A percentile compares a stretch with the other conserved stretches of the same genome.
Conservation (phyloP, 2,888 invertebrate species). For the Anarsia innoxiella region DNA sequence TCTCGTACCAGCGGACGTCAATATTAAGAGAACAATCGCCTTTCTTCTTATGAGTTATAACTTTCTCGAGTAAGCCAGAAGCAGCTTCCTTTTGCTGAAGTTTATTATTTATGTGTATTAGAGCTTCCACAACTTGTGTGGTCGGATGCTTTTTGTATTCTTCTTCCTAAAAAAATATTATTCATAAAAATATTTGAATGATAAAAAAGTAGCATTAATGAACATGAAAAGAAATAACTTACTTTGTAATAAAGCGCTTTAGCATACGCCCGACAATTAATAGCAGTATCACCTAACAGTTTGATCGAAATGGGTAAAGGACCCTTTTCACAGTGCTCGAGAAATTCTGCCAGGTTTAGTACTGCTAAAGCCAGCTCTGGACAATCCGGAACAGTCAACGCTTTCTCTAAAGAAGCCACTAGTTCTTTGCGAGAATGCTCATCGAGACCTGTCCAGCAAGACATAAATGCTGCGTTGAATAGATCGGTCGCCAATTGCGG, state of each 20-base stretch:
- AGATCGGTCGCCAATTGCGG: slow-evolving; percentile 94
- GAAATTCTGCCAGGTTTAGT: slow-evolving; percentile 97
- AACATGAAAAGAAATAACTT: slow-evolving; percentile 16
- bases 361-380: slow-evolving; percentile 97
- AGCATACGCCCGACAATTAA: slow-evolving; percentile 89
- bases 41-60: slow-evolving; percentile 84
- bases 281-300: slow-evolving; percentile 92
- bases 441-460: slow-evolving; percentile 97
- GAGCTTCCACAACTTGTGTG: slow-evolving; percentile 90
- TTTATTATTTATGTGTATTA: slow-evolving; percentile 98
- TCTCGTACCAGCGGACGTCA: slow-evolving; percentile 96
- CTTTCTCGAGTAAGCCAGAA: slow-evolving; percentile 91
- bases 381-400: slow-evolving; percentile 91
- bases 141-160: slow-evolving; percentile 83
- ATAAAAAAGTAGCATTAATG: no score
- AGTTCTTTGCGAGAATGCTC: slow-evolving; percentile 89
- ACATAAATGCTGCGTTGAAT: slow-evolving; percentile 99
- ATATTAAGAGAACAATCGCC: slow-evolving; percentile 71
- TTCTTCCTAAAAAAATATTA: slow-evolving; percentile 82
- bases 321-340: slow-evolving; percentile 99
- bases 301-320: slow-evolving; percentile 92
- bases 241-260: slow-evolving; percentile 78
- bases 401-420: slow-evolving; percentile 88
- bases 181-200: slow-evolving; percentile 13
- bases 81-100: slow-evolving; percentile 98